A percentile compares a stretch with the other conserved stretches of the same genome.
Evolutionary conservation across 2,113 vertebrate species (phyloP).

Genomic region (Nicator chloris): DNA sequence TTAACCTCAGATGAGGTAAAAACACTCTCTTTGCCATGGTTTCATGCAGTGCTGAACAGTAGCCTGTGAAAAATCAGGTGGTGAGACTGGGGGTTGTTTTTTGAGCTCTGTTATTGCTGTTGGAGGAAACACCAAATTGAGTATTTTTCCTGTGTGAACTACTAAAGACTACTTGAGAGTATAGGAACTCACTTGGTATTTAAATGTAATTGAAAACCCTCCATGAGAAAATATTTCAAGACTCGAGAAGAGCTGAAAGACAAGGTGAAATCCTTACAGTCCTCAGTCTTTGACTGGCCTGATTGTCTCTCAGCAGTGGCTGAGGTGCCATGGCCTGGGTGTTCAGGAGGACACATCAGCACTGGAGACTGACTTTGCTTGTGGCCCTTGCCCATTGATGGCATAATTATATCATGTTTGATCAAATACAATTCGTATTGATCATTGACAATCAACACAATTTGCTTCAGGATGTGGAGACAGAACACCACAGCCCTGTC

Average conservation of each 20-base stretch:
- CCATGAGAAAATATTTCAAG: background rate
- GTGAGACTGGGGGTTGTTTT: background rate
- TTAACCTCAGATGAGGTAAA: background rate
- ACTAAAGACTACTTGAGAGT: background rate
- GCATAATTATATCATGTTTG: background rate
- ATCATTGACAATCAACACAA: no score
- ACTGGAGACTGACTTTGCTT: background rate
- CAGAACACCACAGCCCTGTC: background rate
- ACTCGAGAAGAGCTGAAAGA: background rate
- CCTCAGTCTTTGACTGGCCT: background rate
- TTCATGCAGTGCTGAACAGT: background rate
- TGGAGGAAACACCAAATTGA: background rate
- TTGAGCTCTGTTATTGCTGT: background rate
- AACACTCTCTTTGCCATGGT: background rate
- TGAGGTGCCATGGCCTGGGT: fast-evolving
- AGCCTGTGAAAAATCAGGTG: background rate
- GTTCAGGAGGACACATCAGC: background rate
- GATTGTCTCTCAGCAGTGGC: background rate
- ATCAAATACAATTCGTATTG: background rate
- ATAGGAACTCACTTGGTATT: background rate
- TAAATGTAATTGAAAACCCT: background rate
- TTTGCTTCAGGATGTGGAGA: conserved; percentile 31
- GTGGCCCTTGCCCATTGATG: background rate
- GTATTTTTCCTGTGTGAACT: background rate
- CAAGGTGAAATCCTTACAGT: background rate